phyloP scores from a whole-genome alignment of 2,888 invertebrate species.

The Petrolisthes cinctipes region DNA sequence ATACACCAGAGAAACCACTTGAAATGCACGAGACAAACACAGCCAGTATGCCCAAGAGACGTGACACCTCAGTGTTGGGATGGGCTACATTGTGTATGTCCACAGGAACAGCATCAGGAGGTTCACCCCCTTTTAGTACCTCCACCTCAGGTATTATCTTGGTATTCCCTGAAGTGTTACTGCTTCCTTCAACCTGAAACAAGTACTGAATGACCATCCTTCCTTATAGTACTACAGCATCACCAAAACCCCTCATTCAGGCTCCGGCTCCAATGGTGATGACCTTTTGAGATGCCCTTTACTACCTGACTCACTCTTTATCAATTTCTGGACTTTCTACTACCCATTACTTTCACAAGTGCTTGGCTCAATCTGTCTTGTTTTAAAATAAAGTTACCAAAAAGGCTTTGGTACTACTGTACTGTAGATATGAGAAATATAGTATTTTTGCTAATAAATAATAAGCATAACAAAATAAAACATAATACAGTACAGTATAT shows the following conservation, averaged over 20 bases:
- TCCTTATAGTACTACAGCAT: conserved; percentile 7
- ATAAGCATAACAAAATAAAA: too few species aligned
- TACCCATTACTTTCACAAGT: too few species aligned
- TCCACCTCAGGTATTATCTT: conserved; percentile 42
- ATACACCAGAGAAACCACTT: conserved; percentile 74
- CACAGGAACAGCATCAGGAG: conserved; percentile 11
- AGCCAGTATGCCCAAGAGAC: conserved; percentile 70
- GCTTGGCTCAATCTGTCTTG: too few species aligned
- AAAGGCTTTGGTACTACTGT: too few species aligned
- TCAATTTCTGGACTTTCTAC: too few species aligned
- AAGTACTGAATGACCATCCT: background rate
- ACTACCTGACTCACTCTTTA: too few species aligned
- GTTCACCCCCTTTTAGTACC: conserved; percentile 34
- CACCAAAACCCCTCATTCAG: background rate
- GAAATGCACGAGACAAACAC: conserved; percentile 72
- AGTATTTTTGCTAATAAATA: too few species aligned
- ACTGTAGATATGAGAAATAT: too few species aligned
- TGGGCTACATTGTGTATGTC: conserved; percentile 45
- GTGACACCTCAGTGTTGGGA: conserved; percentile 58
- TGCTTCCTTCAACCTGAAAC: conserved; percentile 40
- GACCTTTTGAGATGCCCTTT: too few species aligned
- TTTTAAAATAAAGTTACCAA: too few species aligned
- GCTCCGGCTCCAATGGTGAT: too few species aligned
- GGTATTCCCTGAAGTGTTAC: conserved; percentile 12
- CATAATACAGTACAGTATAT: too few species aligned